Base-by-base conservation (phyloP, 2,888 invertebrate species). In the Alsophila aescularia region DNA sequence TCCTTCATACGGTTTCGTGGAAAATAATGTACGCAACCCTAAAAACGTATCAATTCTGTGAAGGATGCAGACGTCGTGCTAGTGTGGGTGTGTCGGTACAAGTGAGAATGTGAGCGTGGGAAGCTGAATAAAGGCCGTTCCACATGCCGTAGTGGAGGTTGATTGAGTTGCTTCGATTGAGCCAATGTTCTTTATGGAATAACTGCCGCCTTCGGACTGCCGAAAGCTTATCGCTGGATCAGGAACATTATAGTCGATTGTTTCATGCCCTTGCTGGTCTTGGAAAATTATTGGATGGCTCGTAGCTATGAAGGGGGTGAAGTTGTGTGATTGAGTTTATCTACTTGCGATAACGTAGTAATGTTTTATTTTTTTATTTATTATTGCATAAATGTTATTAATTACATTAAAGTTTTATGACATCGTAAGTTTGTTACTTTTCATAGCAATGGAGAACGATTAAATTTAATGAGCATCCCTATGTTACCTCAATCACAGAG, bases 81-180 rank as follows among this genome's bases (percentile, higher is more conserved):
- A 42, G 52, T 58, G 68, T 58, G 58, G 36, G 64, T 62, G 66
- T 62, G 69, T 63, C 67, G 69, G 69, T 64, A 67, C 54, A 66
- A 51, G 65, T 37, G 60, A 55, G 67, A 32, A 12, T 72, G 82
- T 81, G 79, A 79, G 81, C 43, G 81, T 69, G 73, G 82, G 87
- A 88, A 83, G 86, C 87, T 87, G 88, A 60, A 63, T 81, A 79
- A 85, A 69, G 87, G 66, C 62, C 56, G 57, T 36, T 81, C 67
- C 77, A 88, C 64, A 80, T 27, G n/a, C n/a, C 9, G 36, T n/a
- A 12, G 13, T 10, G 7, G 21, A 42, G 35, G 60, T 64, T 72
- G 67, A 76, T 75, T 73, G 70, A 71, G 67, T 73, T 70, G 67
- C 60, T 37, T 67, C 68, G 64, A 63, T 68, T 53, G 54, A 51